Base-by-base conservation (phyloP, 2,113 vertebrate genomes). In the Phycodurus eques region DNA sequence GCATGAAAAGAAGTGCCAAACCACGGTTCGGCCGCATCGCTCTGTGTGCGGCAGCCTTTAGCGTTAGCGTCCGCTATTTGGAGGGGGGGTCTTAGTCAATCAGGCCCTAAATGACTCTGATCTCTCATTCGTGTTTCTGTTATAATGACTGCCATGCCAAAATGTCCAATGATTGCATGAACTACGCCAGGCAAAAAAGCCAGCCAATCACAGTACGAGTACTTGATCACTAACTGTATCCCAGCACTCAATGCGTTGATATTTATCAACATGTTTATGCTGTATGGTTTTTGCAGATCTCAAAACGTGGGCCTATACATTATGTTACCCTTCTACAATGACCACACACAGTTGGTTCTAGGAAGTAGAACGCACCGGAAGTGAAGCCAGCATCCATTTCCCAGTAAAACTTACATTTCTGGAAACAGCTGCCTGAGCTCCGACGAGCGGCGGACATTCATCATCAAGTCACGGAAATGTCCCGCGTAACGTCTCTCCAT, bases 381-480 rank as follows among this genome's bases (percentile, higher is more conserved):
- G 72, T 72, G 70, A 81, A 83, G 72, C 47, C 54, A 56, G 68
- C 78, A 70, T 83, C 74, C 67, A 31, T 79, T 80, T 84, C 71
- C 17, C 2, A 61, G 72, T 83, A 80, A 85, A 82, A 84, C 59
- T 78, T 46, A 61, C 64, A 88, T 87, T 84, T 65, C 71, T 13
- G 17, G 68, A 74, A 74, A 70, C 82, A 79, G 77, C 79, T 74
- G 85, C 78, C 79, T 73, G 83, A 68, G 77, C 80, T 75, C 78
- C 64, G 5, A 31, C 43, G 67, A 70, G 72, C 74, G 78, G n/a
- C 10, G 54, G 53, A 78, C 77, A 77, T 91, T 81, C 71, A 75
- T 87, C 82, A 84, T 76, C 79, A 33, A 72, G 74, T 75, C 68
- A 89, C 79, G 82, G 79, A 83, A 83, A 83, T 81, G 87, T 87